Conservation (phyloP, 1,140 invertebrate genomes). For the Trissolcus basalis region DNA sequence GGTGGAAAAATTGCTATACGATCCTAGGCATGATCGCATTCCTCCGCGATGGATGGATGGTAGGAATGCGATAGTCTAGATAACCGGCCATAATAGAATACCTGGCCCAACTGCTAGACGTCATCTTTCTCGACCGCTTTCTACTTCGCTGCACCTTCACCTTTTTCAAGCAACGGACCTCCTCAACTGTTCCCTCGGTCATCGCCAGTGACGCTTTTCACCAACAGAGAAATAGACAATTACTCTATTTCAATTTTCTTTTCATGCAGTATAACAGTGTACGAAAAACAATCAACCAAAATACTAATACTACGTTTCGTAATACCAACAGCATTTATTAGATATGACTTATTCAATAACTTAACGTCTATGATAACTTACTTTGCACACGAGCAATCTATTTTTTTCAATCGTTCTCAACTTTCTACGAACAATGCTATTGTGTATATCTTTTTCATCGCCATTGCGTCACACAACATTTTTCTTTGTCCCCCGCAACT, state of each 20-base stretch:
- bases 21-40: constrained; percentile 44
- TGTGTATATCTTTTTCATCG: not conserved
- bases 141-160: constrained; percentile 70
- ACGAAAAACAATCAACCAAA: no score
- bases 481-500: no score
- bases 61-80: constrained; percentile 74
- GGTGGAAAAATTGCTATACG: constrained; percentile 58
- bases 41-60: constrained; percentile 40
- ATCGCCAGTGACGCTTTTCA: constrained; percentile 38
- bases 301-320: not conserved
- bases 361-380: constrained; percentile 12
- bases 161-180: constrained; percentile 53
- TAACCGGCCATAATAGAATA: constrained; percentile 74
- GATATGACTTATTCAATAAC: constrained; percentile 14
- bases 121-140: constrained; percentile 60
- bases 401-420: not conserved
- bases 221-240: constrained; percentile 21
- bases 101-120: constrained; percentile 65
- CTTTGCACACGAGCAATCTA: not conserved
- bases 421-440: not conserved
- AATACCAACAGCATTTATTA: constrained; percentile 6
- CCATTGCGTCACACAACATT: not conserved
- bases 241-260: constrained; percentile 14
- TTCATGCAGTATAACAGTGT: no score
- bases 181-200: constrained; percentile 48